Conservation (phyloP, 2,113 vertebrate genomes). For the Clarias macrocephalus region DNA sequence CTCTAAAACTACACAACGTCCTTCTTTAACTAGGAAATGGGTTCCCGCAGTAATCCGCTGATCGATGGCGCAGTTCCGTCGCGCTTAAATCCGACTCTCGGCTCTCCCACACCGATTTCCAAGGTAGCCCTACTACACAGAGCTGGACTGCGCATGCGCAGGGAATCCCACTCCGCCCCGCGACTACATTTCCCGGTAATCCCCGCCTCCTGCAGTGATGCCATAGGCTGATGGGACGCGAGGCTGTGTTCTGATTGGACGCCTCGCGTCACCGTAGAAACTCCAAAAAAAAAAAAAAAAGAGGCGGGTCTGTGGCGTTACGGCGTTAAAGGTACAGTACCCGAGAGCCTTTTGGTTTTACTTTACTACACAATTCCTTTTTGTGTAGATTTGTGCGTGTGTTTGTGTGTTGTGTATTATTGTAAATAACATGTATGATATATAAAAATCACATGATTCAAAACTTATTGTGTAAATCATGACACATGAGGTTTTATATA, state of each 20-base stretch:
- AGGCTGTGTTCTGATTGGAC: neutral
- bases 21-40: too few relatives aligned
- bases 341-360: neutral
- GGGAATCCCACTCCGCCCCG: neutral
- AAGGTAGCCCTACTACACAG: conserved; percentile 23
- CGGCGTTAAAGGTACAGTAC: neutral
- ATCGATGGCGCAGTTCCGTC: neutral
- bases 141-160: conserved; percentile 43
- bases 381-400: too few relatives aligned
- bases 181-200: neutral
- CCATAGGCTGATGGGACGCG: neutral
- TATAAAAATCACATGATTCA: too few relatives aligned
- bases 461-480: too few relatives aligned
- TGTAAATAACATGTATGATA: too few relatives aligned
- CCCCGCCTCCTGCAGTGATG: neutral
- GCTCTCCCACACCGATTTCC: conserved; percentile 9
- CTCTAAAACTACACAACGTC: neutral
- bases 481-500: too few relatives aligned
- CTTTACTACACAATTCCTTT: too few relatives aligned
- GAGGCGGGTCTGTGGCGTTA: neutral
- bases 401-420: too few relatives aligned
- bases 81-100: conserved; percentile 12
- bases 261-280: neutral
- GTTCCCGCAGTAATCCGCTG: neutral
- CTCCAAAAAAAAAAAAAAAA: neutral